A percentile compares a stretch with the other conserved stretches of the same genome.
Evolutionary conservation across 2,797 vertebrate genomes (phyloP).

Genomic region (Protonibea diacanthus): DNA sequence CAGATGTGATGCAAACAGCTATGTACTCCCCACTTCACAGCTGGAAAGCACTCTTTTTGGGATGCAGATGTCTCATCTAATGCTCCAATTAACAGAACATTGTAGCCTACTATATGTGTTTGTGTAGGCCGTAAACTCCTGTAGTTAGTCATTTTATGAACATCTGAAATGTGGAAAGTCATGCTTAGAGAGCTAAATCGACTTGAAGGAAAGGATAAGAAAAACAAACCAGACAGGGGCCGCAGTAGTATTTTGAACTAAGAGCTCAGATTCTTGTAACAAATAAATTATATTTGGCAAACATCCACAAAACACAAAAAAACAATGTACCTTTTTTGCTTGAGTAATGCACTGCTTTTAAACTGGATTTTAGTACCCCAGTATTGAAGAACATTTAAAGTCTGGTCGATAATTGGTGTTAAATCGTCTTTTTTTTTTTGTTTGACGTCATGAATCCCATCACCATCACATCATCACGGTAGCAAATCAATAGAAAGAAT

Average conservation of each 20-base stretch:
- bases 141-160: constrained; percentile 49
- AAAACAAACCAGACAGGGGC: not conserved
- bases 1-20: constrained; percentile 62
- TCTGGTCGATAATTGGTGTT: constrained; percentile 6
- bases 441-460: constrained; percentile 14
- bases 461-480: not conserved
- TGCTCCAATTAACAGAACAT: constrained; percentile 57
- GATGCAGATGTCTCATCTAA: constrained; percentile 64
- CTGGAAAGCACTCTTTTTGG: constrained; percentile 53
- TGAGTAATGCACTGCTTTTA: not conserved
- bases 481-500: constrained; percentile 35
- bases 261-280: constrained; percentile 13
- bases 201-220: constrained; percentile 29
- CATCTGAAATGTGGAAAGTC: constrained; percentile 41
- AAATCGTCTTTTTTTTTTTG: not conserved
- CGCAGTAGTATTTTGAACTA: constrained; percentile 32
- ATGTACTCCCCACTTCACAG: constrained; percentile 46
- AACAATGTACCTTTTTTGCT: not conserved
- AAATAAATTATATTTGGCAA: not conserved
- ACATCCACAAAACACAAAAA: not conserved
- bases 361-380: not conserved
- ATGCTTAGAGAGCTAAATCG: constrained; percentile 39
- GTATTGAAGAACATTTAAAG: not conserved
- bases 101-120: constrained; percentile 42
- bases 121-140: constrained; percentile 39